Percentiles rank a stretch among this genome's conserved stretches.
Evolutionary conservation across 2,797 vertebrate species (phyloP).

Genomic region (Muscicapa striata): DNA sequence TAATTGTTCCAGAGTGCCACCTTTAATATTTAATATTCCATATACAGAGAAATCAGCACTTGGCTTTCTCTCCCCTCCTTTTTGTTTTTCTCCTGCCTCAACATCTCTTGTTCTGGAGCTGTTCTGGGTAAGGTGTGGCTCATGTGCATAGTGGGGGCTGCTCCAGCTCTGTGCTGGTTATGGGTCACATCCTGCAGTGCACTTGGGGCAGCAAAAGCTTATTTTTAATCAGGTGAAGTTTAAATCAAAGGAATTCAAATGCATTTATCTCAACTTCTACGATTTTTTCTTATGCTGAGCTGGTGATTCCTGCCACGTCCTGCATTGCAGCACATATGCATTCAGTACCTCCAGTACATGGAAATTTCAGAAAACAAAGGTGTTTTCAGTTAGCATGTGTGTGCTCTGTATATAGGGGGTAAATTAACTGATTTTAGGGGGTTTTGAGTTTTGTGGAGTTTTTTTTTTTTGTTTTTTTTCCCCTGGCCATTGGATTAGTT

Average conservation of each 20-base stretch:
- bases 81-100: neutral
- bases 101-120: neutral
- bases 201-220: neutral
- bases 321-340: neutral
- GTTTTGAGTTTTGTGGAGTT: neutral
- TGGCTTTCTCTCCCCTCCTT: neutral
- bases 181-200: neutral
- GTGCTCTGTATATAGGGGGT: rapidly evolving
- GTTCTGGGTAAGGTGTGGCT: neutral
- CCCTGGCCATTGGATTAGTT: neutral
- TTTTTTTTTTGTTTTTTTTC: neutral
- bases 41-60: neutral
- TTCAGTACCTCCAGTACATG: neutral
- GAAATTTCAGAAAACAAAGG: neutral
- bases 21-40: neutral
- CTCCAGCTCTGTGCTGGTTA: rapidly evolving
- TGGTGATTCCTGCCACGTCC: neutral
- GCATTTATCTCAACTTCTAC: rapidly evolving
- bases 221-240: neutral
- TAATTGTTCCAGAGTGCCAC: neutral
- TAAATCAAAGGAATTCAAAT: neutral
- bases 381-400: neutral
- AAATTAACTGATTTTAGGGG: neutral
- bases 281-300: rapidly evolving
- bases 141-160: rapidly evolving